Evolutionary conservation across 1,140 invertebrate species (phyloP), one percentile per base, ranked within the genome.

Genomic region (Campoletis sonorensis): DNA sequence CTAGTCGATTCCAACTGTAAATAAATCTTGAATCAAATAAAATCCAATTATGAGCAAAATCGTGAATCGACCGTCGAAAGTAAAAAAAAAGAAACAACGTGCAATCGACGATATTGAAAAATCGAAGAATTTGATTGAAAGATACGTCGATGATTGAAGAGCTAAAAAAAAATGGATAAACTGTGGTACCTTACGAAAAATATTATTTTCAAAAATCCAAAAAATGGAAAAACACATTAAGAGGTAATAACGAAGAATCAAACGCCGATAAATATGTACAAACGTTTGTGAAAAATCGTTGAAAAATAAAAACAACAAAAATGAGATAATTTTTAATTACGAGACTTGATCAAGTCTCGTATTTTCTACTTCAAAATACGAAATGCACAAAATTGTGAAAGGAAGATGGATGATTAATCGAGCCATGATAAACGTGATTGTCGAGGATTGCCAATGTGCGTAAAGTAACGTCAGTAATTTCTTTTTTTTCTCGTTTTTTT

Each of bases 381-480:
- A 68, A 15, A 68, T 68, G 18, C 16, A 68, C 64, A 18, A 70
- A 70, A 33, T 27, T 2, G 2, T 30, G 27, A 70, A 16, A 70
- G 67, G 30, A 23, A 0, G 8, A 8, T 10, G 61, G 30, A 70
- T 70, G 67, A 70, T 70, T 70, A n/a, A n/a, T n/a, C 67, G 33
- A 70, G 67, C 67, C 1, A 70, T 70, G 27, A 18, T 33, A 70
- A 33, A 18, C 27, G 67, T 70, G 67, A 16, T 70, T 13, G 30
- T 70, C 30, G 67, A 70, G 30, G 67, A 7, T 70, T 70, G 26
- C 67, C 67, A 70, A 70, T 70, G 67, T 70, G 27, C 67, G 67
- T 70, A 15, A 70, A 70, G 67, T 70, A 70, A 70, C 67, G 67
- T 54, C 45, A 30, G n/a, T 27, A 13, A 18, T 71, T 71, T 37